These are phyloP conservation scores for Melanotaenia maccullochi DNA, from an alignment of 2,797 vertebrate species.

Conservation along the genomic window DNA sequence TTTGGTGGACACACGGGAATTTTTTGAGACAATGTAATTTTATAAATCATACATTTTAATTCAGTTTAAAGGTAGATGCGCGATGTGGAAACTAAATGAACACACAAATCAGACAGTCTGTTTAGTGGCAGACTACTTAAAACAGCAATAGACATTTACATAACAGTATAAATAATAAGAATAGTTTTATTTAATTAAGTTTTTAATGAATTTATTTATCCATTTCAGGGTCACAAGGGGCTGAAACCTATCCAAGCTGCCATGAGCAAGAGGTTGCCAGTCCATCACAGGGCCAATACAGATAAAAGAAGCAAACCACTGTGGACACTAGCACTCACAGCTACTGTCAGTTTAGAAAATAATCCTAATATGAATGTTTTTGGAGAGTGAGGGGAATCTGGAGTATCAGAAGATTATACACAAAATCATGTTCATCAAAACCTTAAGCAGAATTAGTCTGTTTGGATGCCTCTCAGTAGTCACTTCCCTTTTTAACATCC, in stretches of 20 bases:
- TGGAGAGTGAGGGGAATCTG: neutral
- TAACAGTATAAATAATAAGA: neutral
- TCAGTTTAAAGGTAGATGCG: neutral
- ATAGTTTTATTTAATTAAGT: neutral
- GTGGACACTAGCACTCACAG: too few species aligned
- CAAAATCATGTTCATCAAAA: conserved; percentile 3
- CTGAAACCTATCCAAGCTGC: neutral
- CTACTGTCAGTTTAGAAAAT: neutral
- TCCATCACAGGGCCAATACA: too few species aligned
- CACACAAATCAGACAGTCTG: neutral
- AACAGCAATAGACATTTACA: neutral
- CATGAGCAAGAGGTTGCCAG: neutral
- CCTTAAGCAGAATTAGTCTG: neutral
- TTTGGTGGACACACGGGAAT: neutral
- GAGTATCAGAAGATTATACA: neutral
- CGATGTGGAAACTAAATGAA: neutral
- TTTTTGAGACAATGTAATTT: neutral
- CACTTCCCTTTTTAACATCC: conserved; percentile 75
- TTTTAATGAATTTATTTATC: neutral
- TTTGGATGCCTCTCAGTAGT: conserved; percentile 45
- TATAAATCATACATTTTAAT: neutral
- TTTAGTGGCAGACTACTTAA: neutral
- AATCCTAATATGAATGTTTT: neutral
- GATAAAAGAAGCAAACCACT: too few species aligned
- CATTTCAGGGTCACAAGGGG: neutral